Conservation (phyloP, 2,113 vertebrate genomes). For the Eclectus roratus region DNA sequence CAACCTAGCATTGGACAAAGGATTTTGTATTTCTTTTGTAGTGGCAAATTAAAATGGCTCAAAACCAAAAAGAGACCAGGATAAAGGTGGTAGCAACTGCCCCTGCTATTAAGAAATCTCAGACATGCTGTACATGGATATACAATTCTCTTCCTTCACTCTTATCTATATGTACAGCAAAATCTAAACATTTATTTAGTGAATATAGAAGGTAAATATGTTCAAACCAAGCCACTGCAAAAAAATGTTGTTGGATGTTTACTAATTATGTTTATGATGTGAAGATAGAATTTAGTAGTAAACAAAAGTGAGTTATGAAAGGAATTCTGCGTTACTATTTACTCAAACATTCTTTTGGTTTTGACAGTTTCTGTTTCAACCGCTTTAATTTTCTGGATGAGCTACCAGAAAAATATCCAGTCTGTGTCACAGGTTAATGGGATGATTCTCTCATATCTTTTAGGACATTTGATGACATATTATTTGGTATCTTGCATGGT, state of each 20-base stretch:
- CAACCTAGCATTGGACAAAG: not conserved
- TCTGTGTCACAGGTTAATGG: slow-evolving; percentile 58
- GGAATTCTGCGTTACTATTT: slow-evolving; percentile 11
- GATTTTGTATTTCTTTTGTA: not conserved
- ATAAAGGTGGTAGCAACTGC: not conserved
- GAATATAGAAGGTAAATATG: not conserved
- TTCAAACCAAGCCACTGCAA: not conserved
- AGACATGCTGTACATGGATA: not conserved
- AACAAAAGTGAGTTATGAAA: slow-evolving; percentile 15
- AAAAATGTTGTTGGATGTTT: not conserved
- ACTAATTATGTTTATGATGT: not conserved
- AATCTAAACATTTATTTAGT: not conserved
- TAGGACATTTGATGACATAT: slow-evolving; percentile 51
- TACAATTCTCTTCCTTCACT: not conserved
- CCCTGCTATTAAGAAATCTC: not conserved
- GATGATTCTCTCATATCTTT: slow-evolving; percentile 44
- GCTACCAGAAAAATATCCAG: slow-evolving; percentile 36
- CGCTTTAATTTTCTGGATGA: slow-evolving; percentile 20
- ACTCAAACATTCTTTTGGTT: not conserved
- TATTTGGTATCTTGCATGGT: slow-evolving; percentile 50
- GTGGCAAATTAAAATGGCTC: not conserved
- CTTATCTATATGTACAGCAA: not conserved
- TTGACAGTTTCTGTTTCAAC: slow-evolving; percentile 23
- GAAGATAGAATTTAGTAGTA: not conserved
- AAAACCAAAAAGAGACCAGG: not conserved